Evolutionary conservation across 2,113 vertebrate genomes (phyloP), one percentile per base, ranked within the genome.

Genomic region (Apteryx mantelli): DNA sequence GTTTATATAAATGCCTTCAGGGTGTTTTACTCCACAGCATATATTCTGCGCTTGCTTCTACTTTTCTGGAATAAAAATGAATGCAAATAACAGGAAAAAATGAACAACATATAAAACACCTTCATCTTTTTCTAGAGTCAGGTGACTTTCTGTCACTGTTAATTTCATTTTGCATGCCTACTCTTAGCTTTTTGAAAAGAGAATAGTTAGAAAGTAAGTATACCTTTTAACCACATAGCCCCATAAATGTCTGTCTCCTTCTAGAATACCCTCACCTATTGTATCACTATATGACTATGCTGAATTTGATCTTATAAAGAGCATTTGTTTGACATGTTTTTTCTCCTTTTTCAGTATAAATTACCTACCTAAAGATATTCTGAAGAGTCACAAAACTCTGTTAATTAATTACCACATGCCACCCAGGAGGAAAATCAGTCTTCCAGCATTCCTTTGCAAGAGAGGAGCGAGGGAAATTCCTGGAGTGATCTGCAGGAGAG

Each of bases 1-100:
- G 78, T 91, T 95, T 89, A 64, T 38, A 61, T 13, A 56, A 88
- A 81, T 83, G 93, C 92, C 96, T 80, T 88, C 24, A 24, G 92
- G 94, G 85, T 94, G 61, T 44, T 95, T 85, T 69, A 69, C 28
- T 79, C 52, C 44, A 46, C 69, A 28, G 73, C 80, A 46, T 11
- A 36, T 58, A 81, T 48, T 77, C 61, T 76, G 73, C 65, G 46
- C 34, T 56, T 30, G 18, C 74, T 89, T 87, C 81, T 58, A n/a
- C 74, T 78, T 56, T 52, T 82, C 50, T 82, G 36, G 24, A 55
- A 78, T 24, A 46, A 90, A 95, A 87, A 80, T 46, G 5, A 44
- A 42, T 22, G 26, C 5, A 65, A 91, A 20, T 4, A 11, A 11
- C 4, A 14, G 7, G 7, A 2, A 18, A 18, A 53, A 42, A 55